Percentiles rank a stretch among this genome's conserved stretches.
Conservation (phyloP, 2,797 vertebrate species). For the Novumbra hubbsi region DNA sequence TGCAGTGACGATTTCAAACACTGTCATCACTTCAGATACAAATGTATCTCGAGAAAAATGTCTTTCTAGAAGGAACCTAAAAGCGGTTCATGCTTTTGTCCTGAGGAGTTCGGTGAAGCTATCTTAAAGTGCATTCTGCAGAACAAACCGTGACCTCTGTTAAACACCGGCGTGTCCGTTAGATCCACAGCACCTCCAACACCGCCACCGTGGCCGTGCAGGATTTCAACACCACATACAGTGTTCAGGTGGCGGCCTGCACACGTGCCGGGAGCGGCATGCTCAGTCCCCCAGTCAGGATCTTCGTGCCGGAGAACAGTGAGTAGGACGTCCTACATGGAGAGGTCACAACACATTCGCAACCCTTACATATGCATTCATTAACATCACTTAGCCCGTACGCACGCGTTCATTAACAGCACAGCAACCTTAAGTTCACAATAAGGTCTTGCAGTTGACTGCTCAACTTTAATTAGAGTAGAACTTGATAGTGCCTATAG, state of each 20-base stretch:
- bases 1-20: not conserved
- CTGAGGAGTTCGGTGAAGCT: not conserved
- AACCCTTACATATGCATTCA: not conserved
- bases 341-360: not conserved
- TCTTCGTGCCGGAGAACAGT: slow-evolving; percentile 81
- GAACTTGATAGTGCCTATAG: no score
- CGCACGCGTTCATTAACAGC: not conserved
- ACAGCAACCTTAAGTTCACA: no score
- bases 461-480: no score
- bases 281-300: slow-evolving; percentile 72
- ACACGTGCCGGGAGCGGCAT: slow-evolving; percentile 86
- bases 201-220: slow-evolving; percentile 57
- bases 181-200: slow-evolving; percentile 69
- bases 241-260: slow-evolving; percentile 82
- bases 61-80: not conserved
- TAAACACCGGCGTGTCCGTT: slow-evolving; percentile 39
- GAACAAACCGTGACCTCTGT: not conserved
- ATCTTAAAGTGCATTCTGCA: not conserved
- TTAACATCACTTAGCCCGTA: no score
- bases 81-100: not conserved
- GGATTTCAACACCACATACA: slow-evolving; percentile 84
- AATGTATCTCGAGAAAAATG: not conserved
- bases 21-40: no score
- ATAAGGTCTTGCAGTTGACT: no score
- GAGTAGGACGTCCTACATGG: slow-evolving; percentile 46